phyloP scores from a whole-genome alignment of 2,888 invertebrate species.

The Rhimphoctona megacephalus region DNA sequence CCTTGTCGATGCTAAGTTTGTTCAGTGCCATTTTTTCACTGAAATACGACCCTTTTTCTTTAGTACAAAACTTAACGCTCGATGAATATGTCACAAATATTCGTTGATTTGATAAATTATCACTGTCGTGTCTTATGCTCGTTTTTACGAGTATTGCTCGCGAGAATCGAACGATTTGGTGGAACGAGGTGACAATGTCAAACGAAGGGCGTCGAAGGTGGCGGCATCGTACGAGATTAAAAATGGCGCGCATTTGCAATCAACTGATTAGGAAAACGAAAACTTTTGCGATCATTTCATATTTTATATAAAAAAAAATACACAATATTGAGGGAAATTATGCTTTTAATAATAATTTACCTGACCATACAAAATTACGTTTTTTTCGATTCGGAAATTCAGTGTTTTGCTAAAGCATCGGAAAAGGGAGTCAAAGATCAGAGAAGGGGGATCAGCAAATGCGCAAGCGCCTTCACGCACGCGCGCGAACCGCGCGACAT shows the following conservation, averaged over 20 bases:
- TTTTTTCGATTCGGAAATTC: neutral
- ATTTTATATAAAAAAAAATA: neutral
- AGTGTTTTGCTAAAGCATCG: neutral
- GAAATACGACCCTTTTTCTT: slow-evolving; percentile 8
- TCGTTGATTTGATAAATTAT: neutral
- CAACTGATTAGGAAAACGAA: neutral
- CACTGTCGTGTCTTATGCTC: neutral
- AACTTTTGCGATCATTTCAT: neutral
- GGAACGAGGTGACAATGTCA: slow-evolving; percentile 78
- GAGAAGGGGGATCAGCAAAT: neutral
- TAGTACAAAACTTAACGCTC: neutral
- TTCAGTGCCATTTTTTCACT: slow-evolving; percentile 91
- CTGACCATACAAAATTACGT: neutral
- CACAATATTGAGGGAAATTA: neutral
- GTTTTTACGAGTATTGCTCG: slow-evolving; percentile 18
- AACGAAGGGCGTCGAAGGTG: slow-evolving; percentile 81
- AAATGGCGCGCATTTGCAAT: slow-evolving; percentile 70
- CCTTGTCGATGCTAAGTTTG: slow-evolving; percentile 95
- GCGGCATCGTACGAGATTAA: slow-evolving; percentile 75
- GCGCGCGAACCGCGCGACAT: neutral
- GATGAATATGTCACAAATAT: slow-evolving; percentile 15
- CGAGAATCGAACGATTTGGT: slow-evolving; percentile 55
- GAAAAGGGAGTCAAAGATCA: neutral
- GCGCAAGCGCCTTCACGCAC: neutral
- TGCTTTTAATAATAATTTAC: neutral